Percentiles rank a stretch among this genome's conserved stretches.
phyloP scores from a whole-genome alignment of 1,140 invertebrate species.

The Drosophila guanche region DNA sequence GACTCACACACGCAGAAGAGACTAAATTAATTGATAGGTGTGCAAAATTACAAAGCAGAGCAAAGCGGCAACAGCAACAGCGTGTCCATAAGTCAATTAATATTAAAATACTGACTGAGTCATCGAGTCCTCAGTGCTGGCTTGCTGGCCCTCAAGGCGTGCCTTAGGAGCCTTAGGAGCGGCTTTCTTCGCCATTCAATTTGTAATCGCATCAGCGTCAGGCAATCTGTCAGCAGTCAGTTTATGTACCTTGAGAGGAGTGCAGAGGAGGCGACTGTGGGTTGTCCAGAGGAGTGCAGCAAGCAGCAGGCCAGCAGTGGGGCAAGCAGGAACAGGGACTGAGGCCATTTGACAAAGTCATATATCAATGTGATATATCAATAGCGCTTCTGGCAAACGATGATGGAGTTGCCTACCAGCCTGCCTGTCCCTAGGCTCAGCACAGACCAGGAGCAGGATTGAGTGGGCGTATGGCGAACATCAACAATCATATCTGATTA shows the following conservation, averaged over 20 bases:
- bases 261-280: not conserved
- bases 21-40: constrained; percentile 64
- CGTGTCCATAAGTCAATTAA: constrained; percentile 52
- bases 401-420: constrained; percentile 23
- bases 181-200: constrained; percentile 55
- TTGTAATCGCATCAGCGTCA: constrained; percentile 52
- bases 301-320: not conserved
- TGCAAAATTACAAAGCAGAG: constrained; percentile 52
- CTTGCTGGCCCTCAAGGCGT: too few species aligned
- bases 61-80: constrained; percentile 4
- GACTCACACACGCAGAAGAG: not conserved
- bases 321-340: not conserved
- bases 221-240: constrained; percentile 52
- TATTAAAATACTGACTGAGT: constrained; percentile 42
- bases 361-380: constrained; percentile 50
- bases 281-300: too few species aligned
- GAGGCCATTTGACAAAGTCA: constrained; percentile 29
- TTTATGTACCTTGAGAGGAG: constrained; percentile 21
- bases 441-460: not conserved
- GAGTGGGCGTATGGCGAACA: not conserved
- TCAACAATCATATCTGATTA: constrained; percentile 29
- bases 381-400: constrained; percentile 48
- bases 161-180: constrained; percentile 1
- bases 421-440: too few species aligned
- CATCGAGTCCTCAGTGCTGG: constrained; percentile 23